A percentile compares a stretch with the other conserved stretches of the same genome.
These are phyloP conservation scores for Ceratoteleas bidentatus DNA, from an alignment of 1,140 invertebrate genomes.

Conservation along the genomic window DNA sequence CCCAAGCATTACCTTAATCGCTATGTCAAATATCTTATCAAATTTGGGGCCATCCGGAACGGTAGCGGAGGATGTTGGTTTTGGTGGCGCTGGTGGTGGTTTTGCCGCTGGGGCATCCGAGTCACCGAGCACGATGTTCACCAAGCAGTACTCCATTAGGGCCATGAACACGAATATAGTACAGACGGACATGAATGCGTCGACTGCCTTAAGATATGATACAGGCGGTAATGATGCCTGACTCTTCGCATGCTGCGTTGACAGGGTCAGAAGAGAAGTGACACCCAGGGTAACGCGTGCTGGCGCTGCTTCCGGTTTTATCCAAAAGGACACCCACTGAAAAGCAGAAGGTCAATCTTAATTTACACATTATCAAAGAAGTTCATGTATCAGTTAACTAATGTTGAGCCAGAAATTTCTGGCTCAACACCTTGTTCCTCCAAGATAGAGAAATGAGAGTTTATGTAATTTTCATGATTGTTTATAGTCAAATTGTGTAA, in stretches of 20 bases:
- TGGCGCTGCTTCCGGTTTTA: slow-evolving; percentile 93
- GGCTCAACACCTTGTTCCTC: neutral
- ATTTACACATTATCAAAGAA: neutral
- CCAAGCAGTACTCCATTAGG: slow-evolving; percentile 95
- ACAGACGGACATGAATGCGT: slow-evolving; percentile 95
- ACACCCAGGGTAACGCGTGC: slow-evolving; percentile 94
- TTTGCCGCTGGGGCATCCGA: slow-evolving; percentile 82
- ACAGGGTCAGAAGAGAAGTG: slow-evolving; percentile 93
- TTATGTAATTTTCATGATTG: too few relatives aligned
- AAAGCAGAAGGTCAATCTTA: slow-evolving; percentile 18
- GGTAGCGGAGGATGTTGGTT: slow-evolving; percentile 69
- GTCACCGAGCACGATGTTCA: slow-evolving; percentile 93
- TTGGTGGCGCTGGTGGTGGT: slow-evolving; percentile 72
- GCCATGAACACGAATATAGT: slow-evolving; percentile 96
- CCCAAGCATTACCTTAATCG: slow-evolving; percentile 64
- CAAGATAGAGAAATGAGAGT: too few relatives aligned
- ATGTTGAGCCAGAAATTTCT: too few relatives aligned
- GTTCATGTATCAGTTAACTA: neutral
- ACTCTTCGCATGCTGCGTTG: slow-evolving; percentile 95
- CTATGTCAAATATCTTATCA: slow-evolving; percentile 77
- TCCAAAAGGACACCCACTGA: slow-evolving; percentile 96
- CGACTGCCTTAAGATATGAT: slow-evolving; percentile 94
- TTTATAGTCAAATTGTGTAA: too few relatives aligned
- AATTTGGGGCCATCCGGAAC: slow-evolving; percentile 76
- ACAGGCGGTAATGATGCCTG: slow-evolving; percentile 93